These are phyloP conservation scores for Megalurothrips usitatus DNA, from an alignment of 2,888 invertebrate species.

Conservation along the genomic window DNA sequence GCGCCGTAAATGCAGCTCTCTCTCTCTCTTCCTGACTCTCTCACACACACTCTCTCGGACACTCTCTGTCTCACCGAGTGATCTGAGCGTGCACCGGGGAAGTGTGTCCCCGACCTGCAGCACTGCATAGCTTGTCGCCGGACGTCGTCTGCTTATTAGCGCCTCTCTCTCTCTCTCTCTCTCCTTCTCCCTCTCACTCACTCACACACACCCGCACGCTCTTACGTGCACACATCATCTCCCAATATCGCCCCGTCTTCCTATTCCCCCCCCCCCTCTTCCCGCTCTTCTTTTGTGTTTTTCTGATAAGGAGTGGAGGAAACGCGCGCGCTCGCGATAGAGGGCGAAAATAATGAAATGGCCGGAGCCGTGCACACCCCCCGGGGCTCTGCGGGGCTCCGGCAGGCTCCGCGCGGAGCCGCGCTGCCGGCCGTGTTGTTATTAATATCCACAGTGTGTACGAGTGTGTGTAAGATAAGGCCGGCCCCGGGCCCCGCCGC, in stretches of 20 bases:
- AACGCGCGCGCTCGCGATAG: not conserved
- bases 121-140: not conserved
- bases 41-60: no score
- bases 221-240: no score
- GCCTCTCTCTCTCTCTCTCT: no score
- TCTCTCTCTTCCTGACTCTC: not conserved
- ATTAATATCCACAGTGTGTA: not conserved
- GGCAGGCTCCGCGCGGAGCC: not conserved
- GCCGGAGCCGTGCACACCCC: no score
- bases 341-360: no score
- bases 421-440: not conserved
- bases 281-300: not conserved
- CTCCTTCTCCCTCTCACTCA: no score
- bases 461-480: not conserved
- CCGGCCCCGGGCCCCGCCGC: no score
- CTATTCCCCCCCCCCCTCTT: not conserved
- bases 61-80: not conserved
- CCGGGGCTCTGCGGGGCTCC: no score
- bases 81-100: not conserved
- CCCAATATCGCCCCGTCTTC: no score
- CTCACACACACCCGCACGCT: no score
- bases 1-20: not conserved
- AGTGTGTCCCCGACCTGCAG: not conserved
- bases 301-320: not conserved
- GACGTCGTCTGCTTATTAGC: no score